Conservation (phyloP, 2,797 vertebrate genomes). For the Prionace glauca region DNA sequence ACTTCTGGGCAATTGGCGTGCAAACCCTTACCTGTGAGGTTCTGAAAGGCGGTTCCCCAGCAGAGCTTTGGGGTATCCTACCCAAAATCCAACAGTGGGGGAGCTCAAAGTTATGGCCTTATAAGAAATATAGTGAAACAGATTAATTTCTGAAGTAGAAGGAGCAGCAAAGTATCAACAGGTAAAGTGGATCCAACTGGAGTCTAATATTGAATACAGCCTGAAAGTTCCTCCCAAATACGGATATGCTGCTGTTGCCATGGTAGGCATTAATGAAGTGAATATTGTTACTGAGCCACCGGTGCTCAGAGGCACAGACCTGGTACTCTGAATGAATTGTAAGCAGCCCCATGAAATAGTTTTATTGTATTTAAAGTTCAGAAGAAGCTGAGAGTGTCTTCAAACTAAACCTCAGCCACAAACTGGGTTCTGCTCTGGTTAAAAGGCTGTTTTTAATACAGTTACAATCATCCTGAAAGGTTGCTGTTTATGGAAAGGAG, state of each 20-base stretch:
- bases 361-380: not conserved
- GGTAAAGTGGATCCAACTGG: not conserved
- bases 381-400: not conserved
- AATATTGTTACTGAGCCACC: not conserved
- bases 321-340: not conserved
- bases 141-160: not conserved
- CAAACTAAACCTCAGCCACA: not conserved
- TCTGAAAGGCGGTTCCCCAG: too few species aligned
- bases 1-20: too few species aligned
- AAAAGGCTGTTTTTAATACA: not conserved
- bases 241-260: not conserved
- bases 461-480: not conserved
- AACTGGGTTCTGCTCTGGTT: not conserved
- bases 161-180: not conserved
- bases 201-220: not conserved
- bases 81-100: too few species aligned
- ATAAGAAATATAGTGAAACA: not conserved
- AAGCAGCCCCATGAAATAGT: not conserved
- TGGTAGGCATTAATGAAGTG: not conserved
- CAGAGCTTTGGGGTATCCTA: too few species aligned
- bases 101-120: too few species aligned
- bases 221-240: not conserved
- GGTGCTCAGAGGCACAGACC: not conserved
- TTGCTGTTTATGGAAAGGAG: not conserved
- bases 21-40: too few species aligned